These are phyloP conservation scores for Caenorhabditis sp. DNA, from an alignment of 2,888 invertebrate genomes.

Conservation along the genomic window DNA sequence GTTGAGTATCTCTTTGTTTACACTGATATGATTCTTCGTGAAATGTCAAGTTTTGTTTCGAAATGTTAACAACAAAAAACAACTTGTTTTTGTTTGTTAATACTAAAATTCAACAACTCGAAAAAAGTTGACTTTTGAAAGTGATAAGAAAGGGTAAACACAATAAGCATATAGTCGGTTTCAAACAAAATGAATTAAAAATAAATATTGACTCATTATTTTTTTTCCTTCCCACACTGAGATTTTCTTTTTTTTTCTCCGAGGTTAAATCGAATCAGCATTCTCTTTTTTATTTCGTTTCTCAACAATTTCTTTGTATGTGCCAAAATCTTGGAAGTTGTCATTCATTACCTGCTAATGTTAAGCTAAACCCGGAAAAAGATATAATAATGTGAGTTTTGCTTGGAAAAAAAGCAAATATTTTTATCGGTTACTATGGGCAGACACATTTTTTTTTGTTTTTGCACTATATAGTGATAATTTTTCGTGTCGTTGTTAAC, in stretches of 20 bases:
- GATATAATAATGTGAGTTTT: conserved; percentile 24
- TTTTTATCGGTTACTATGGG: not conserved
- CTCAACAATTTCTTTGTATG: conserved; percentile 7
- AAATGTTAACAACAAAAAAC: too few relatives aligned
- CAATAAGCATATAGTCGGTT: not conserved
- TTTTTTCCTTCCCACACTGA: not conserved
- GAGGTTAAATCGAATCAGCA: not conserved
- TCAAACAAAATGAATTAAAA: not conserved
- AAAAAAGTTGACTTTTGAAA: too few relatives aligned
- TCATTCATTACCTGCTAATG: conserved; percentile 33
- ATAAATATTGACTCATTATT: not conserved
- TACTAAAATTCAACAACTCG: too few relatives aligned
- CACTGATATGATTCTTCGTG: not conserved
- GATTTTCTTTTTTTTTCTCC: not conserved
- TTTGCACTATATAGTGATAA: not conserved
- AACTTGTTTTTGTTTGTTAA: too few relatives aligned
- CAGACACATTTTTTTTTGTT: not conserved
- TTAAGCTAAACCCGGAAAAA: conserved; percentile 15
- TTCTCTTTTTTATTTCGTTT: too few relatives aligned
- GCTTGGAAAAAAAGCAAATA: not conserved
- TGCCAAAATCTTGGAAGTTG: conserved; percentile 29
- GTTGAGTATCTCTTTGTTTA: too few relatives aligned
- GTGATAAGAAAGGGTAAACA: not conserved
- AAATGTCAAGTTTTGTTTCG: too few relatives aligned
- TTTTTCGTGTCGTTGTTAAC: not conserved